A percentile compares a stretch with the other conserved stretches of the same genome.
phyloP scores from a whole-genome alignment of 2,113 vertebrate species.

The Pterophyllum scalare region DNA sequence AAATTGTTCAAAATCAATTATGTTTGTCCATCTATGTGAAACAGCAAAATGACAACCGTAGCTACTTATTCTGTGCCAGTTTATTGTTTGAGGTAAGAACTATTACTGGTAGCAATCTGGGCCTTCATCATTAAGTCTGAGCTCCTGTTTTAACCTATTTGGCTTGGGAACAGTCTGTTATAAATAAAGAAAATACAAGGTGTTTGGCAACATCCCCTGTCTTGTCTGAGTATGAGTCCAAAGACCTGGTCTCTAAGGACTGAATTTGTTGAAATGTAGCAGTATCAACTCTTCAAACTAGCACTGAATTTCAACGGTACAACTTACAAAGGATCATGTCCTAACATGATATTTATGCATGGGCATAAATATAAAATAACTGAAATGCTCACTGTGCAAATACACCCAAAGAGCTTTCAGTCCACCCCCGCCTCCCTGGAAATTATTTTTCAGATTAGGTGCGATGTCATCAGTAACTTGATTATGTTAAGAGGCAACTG shows the following conservation, averaged over 20 bases:
- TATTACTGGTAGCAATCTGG: slow-evolving; percentile 46
- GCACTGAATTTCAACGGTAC: rapidly evolving
- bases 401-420: neutral
- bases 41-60: slow-evolving; percentile 33
- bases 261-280: neutral
- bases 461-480: neutral
- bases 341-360: neutral
- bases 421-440: neutral
- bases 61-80: slow-evolving; percentile 22
- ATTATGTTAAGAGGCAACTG: neutral
- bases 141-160: slow-evolving; percentile 25
- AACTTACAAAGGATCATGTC: neutral
- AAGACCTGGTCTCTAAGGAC: slow-evolving; percentile 4
- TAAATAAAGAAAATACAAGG: slow-evolving; percentile 55
- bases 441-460: neutral
- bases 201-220: slow-evolving; percentile 52
- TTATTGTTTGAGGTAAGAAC: slow-evolving; percentile 51
- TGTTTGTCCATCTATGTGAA: slow-evolving; percentile 53
- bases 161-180: slow-evolving; percentile 52
- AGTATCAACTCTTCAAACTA: neutral
- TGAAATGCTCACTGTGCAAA: neutral
- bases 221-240: slow-evolving; percentile 37
- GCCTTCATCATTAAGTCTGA: slow-evolving; percentile 47
- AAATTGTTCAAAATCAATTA: slow-evolving; percentile 61
- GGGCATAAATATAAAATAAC: neutral